Evolutionary conservation across 2,797 vertebrate species (phyloP), one percentile per base, ranked within the genome.

Genomic region (Parauchenoglanis ngamensis): DNA sequence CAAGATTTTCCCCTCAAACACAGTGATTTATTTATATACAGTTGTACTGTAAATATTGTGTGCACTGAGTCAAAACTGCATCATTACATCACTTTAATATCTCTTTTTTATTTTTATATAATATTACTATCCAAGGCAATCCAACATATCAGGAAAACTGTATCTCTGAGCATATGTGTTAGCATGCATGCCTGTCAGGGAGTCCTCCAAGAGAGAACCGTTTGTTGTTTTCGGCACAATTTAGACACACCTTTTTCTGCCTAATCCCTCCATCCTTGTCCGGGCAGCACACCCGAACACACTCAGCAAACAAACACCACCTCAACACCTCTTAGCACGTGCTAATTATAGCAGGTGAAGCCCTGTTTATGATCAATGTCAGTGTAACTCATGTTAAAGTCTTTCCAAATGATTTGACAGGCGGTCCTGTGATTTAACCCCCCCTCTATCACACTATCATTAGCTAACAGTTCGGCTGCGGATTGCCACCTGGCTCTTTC

Each of bases 401-500:
- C 80, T n/a, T 76, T 83, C 81, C 73, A 78, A 56, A 46, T 83
- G 44, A 61, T 61, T 61, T 80, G 78, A 80, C 54, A 79, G 52
- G 28, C 76, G 2, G 52, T 35, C 35, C 56, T 25, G 56, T 80
- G 56, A 61, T 80, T 31, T 35, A 7, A 35, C 67, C 40, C 31
- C 13, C 72, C 13, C 72, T 49, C 10, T 40, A 31, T 80, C 85
- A 78, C 89, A 21, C 76, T 81, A 72, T 81, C 84, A 83, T 82
- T 54, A 81, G 87, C 67, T 61, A 61, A 49, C 68, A 35, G 7
- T 52, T 63, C 83, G 57, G 49, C 35, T 59, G 49, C 7, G 17
- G 31, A 85, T 56, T 70, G 68, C 59, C 84, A 65, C 93, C 88
- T 91, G 92, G 89, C 90, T 90, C 93, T 92, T 90, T 78, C 86